These are phyloP conservation scores for Coreius guichenoti DNA, from an alignment of 2,797 vertebrate genomes.

Conservation along the genomic window DNA sequence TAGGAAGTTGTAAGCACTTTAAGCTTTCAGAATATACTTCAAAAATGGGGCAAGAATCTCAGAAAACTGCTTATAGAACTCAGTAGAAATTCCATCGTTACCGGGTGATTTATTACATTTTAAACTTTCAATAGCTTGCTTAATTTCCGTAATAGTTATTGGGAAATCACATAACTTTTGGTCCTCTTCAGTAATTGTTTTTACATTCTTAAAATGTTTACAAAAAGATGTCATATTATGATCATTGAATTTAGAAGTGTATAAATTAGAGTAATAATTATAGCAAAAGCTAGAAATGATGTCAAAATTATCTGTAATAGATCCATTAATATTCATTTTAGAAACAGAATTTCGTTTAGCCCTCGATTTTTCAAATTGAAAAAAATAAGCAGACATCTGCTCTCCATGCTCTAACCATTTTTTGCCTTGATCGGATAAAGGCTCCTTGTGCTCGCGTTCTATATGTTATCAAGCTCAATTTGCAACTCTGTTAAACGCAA, in stretches of 20 bases:
- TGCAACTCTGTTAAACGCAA: too few relatives aligned
- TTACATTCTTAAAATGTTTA: neutral
- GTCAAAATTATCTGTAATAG: too few relatives aligned
- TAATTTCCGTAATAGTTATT: neutral
- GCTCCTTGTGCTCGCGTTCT: too few relatives aligned
- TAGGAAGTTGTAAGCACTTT: neutral
- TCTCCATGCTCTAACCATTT: neutral
- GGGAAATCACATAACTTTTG: neutral
- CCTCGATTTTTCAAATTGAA: too few relatives aligned
- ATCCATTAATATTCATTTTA: neutral
- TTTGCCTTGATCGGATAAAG: neutral
- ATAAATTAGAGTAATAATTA: neutral
- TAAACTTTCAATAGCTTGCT: neutral
- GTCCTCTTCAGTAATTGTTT: neutral
- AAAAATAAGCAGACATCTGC: neutral
- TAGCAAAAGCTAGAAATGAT: neutral
- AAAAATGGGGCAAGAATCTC: neutral
- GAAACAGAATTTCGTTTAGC: neutral
- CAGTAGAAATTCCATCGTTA: neutral
- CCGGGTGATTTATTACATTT: neutral
- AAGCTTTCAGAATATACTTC: neutral
- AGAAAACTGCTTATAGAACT: neutral
- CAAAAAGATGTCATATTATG: neutral
- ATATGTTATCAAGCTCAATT: too few relatives aligned
- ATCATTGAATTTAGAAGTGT: neutral